Conservation (phyloP, 2,797 vertebrate species). For the Neosalanx taihuensis region DNA sequence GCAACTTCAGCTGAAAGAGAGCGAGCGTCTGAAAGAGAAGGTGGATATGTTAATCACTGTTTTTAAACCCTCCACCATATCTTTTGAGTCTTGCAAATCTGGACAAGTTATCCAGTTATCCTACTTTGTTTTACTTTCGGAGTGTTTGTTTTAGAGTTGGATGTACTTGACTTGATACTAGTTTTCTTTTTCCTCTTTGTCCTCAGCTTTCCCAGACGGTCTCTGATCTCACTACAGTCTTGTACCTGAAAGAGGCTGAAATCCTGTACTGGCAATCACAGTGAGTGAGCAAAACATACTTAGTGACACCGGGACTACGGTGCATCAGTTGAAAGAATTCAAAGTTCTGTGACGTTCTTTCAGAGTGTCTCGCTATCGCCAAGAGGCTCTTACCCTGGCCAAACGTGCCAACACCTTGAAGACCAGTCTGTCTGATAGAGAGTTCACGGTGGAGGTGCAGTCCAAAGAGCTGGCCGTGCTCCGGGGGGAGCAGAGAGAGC, state of each 20-base stretch:
- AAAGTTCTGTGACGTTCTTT: neutral
- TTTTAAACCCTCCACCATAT: neutral
- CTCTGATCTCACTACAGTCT: constrained; percentile 64
- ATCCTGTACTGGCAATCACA: constrained; percentile 75
- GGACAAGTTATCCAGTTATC: too few species aligned
- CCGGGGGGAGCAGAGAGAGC: constrained; percentile 46
- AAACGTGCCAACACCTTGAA: constrained; percentile 55
- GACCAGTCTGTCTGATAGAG: constrained; percentile 52
- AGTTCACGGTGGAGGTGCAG: constrained; percentile 67
- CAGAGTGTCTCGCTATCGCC: constrained; percentile 64
- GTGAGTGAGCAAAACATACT: constrained; percentile 45
- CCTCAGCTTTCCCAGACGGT: constrained; percentile 53
- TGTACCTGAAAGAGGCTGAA: constrained; percentile 75
- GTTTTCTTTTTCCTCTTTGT: constrained; percentile 5
- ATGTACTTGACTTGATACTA: neutral
- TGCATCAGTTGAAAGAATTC: too few species aligned
- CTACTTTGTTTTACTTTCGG: neutral
- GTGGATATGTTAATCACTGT: constrained; percentile 48
- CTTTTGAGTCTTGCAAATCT: neutral
- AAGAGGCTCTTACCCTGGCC: constrained; percentile 68
- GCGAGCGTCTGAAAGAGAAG: constrained; percentile 65
- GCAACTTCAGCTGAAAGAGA: constrained; percentile 65
- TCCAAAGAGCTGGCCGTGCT: constrained; percentile 62
- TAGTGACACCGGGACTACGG: neutral
- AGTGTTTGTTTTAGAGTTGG: too few species aligned